phyloP scores from a whole-genome alignment of 2,888 invertebrate genomes.

The Eurytoma adleriae region DNA sequence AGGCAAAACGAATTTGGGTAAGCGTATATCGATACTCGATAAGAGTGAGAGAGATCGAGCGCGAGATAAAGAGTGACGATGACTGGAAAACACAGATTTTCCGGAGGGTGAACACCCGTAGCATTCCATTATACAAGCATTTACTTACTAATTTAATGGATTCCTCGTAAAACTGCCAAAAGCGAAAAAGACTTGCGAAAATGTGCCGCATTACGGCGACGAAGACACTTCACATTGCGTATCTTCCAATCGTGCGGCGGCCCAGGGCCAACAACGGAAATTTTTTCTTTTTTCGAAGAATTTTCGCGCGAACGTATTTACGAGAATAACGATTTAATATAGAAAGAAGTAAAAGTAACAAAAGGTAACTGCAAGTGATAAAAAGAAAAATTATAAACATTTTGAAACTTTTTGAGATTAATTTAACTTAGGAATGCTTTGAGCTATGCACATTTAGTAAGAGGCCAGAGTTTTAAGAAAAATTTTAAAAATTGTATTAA shows the following conservation, averaged over 20 bases:
- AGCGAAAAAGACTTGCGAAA: conserved; percentile 50
- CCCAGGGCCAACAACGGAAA: conserved; percentile 47
- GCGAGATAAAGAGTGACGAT: conserved; percentile 8
- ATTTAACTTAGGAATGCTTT: conserved; percentile 59
- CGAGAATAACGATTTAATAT: conserved; percentile 52
- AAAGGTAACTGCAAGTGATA: conserved; percentile 56
- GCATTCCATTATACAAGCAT: conserved; percentile 58
- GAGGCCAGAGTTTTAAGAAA: conserved; percentile 60
- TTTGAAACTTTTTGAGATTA: conserved; percentile 68
- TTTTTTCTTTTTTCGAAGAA: conserved; percentile 43
- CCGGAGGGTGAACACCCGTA: conserved; percentile 17
- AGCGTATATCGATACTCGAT: not conserved
- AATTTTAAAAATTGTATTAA: conserved; percentile 55
- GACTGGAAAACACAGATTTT: conserved; percentile 17
- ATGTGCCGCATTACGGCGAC: conserved; percentile 61
- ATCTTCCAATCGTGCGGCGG: conserved; percentile 49
- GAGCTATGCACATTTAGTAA: conserved; percentile 61
- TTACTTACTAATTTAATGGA: conserved; percentile 56
- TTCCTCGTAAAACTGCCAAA: conserved; percentile 58
- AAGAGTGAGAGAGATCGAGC: conserved; percentile 14
- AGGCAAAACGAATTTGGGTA: too few relatives aligned
- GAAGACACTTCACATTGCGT: conserved; percentile 25
- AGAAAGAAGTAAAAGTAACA: conserved; percentile 44
- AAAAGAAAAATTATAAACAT: conserved; percentile 40
- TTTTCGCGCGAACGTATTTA: conserved; percentile 58